Conservation (phyloP, 2,888 invertebrate genomes). For the Octodonta nipae region DNA sequence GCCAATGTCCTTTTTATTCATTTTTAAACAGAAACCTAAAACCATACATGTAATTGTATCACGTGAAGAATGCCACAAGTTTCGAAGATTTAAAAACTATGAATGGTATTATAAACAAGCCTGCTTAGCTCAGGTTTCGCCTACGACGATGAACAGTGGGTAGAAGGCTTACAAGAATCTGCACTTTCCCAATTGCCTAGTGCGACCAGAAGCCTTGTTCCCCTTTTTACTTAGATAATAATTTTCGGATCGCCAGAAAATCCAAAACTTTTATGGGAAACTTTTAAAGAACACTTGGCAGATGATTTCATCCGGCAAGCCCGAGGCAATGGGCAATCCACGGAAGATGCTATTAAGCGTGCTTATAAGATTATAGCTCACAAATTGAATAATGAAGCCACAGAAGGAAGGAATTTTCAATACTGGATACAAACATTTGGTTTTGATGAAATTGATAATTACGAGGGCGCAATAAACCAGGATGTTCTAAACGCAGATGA, state of each 20-base stretch:
- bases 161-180: neutral
- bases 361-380: neutral
- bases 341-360: neutral
- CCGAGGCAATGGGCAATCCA: neutral
- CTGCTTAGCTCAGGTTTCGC: neutral
- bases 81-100: neutral
- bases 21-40: no score
- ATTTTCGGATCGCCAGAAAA: neutral
- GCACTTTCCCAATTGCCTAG: neutral
- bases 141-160: neutral
- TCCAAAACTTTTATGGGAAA: neutral
- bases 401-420: neutral
- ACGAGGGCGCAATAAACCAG: neutral
- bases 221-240: neutral
- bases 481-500: neutral
- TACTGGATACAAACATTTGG: neutral
- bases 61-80: neutral
- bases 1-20: no score
- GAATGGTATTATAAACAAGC: neutral
- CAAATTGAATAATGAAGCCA: neutral
- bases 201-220: neutral
- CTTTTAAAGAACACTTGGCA: neutral
- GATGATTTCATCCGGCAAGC: neutral
- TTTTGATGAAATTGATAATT: neutral
- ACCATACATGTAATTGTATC: no score